Evolutionary conservation across 1,140 invertebrate genomes (phyloP), one percentile per base, ranked within the genome.

Genomic region (Ylistrum balloti): DNA sequence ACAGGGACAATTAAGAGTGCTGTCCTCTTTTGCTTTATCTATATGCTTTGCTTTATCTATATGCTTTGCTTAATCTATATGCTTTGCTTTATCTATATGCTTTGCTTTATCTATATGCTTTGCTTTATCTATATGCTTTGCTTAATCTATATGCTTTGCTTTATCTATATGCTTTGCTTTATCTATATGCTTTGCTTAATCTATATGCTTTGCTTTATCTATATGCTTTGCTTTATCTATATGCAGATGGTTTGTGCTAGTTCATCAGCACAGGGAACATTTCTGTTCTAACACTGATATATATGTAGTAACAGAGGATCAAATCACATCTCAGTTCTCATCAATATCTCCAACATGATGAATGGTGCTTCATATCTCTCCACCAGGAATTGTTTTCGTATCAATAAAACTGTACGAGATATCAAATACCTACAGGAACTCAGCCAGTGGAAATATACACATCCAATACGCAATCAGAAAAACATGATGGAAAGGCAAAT

Each of bases 391-490:
- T 74, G 56, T 74, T 74, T 74, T 74, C 56, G 28, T 74, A 74
- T 74, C 56, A 74, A 74, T 74, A 74, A 74, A 74, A 74, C 56
- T 74, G 56, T 74, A 74, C 28, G 56, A 22, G 22, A 74, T 74
- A 74, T 74, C 56, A 74, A 74, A 74, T 28, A 74, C 56, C 56
- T 28, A 74, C 56, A 74, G 22, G 56, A 74, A 74, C 56, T 0
- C 56, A 74, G 56, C 17, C 56, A 74, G 22, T 74, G 56, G 56
- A 74, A 74, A 74, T 74, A 74, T 74, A 74, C 56, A 74, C 56
- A 28, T 74, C 56, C 56, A 74, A 74, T 74, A 74, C 28, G 56
- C 56, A 74, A 74, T 74, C 56, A 74, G 56, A 74, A 74, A 74
- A 28, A 74, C n/a, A 22, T 74, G 56, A 74, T 74, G 56, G 56